A percentile compares a stretch with the other conserved stretches of the same genome.
Evolutionary conservation across 1,140 invertebrate genomes (phyloP).

Genomic region (Sitobion miscanthi): DNA sequence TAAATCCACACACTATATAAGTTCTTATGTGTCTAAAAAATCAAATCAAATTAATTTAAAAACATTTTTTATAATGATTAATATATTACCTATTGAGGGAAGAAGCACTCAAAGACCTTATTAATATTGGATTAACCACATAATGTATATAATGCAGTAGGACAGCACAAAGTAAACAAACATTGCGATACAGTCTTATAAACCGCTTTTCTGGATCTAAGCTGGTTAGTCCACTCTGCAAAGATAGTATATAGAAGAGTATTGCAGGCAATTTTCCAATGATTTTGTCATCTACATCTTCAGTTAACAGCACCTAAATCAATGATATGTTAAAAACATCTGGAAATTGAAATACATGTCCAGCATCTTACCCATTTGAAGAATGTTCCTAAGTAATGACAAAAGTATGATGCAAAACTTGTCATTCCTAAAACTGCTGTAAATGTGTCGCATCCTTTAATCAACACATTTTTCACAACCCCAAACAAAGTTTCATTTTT

Average conservation of each 20-base stretch:
- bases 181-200: conserved; percentile 83
- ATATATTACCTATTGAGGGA: conserved; percentile 68
- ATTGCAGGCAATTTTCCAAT: conserved; percentile 92
- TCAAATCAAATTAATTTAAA: conserved; percentile 22
- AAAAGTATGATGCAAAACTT: conserved; percentile 85
- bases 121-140: conserved; percentile 82
- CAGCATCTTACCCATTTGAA: conserved; percentile 74
- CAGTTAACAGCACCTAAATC: conserved; percentile 71
- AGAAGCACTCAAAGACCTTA: conserved; percentile 85
- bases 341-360: background rate
- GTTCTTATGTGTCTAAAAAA: conserved; percentile 74
- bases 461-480: conserved; percentile 71
- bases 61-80: background rate
- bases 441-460: conserved; percentile 89
- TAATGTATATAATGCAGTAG: conserved; percentile 89
- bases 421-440: conserved; percentile 90
- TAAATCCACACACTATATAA: conserved; percentile 79
- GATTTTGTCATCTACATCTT: conserved; percentile 85
- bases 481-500: conserved; percentile 60
- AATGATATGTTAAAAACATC: background rate
- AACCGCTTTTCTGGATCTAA: conserved; percentile 89
- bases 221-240: conserved; percentile 90
- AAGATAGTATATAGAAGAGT: conserved; percentile 90
- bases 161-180: conserved; percentile 88
- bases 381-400: conserved; percentile 85